Evolutionary conservation across 2,797 vertebrate species (phyloP), one percentile per base, ranked within the genome.

Genomic region (Chromis chromis): DNA sequence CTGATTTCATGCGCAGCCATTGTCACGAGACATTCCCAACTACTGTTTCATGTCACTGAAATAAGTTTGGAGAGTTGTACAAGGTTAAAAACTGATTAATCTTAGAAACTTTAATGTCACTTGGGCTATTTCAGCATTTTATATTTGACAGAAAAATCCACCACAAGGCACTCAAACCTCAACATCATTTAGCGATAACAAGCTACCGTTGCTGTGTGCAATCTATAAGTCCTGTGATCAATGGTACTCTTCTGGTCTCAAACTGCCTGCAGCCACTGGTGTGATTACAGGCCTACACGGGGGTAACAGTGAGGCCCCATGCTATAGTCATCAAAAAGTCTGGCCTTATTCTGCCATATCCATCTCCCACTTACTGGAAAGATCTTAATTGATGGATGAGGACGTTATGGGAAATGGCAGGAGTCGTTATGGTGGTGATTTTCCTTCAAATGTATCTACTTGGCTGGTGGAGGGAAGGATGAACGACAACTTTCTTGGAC

Each of bases 331-430:
- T 88, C 83, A 84, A 79, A 88, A 87, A 60, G 74, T 68, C 84
- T 90, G 86, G 72, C 84, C 88, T 93, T 92, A 93, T 95, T 96
- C 94, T 94, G 88, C 84, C 80, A 77, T 86, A 91, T 94, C 92
- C 79, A 82, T 93, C 91, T 91, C 88, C 88, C 63, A 85, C 79
- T 93, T 95, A 93, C 93, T 93, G 93, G 90, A 95, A 94, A 90
- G 72, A 87, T 89, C 92, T 95, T 96, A 96, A 97, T 92, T 96
- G 96, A 97, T 62, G 88, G 96, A 97, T 97, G 94, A 97, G 92
- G 93, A 94, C 89, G 94, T 96, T 95, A 96, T 95, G 90, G 93
- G 94, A 90, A 92, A 90, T 96, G 96, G 93, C 96, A 96, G 95
- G 81, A 94, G 92, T 96, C 91, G 81, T 97, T 95, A 96, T 93